These are phyloP conservation scores for Diplazon laetatorius DNA, from an alignment of 2,888 invertebrate species.

Conservation along the genomic window DNA sequence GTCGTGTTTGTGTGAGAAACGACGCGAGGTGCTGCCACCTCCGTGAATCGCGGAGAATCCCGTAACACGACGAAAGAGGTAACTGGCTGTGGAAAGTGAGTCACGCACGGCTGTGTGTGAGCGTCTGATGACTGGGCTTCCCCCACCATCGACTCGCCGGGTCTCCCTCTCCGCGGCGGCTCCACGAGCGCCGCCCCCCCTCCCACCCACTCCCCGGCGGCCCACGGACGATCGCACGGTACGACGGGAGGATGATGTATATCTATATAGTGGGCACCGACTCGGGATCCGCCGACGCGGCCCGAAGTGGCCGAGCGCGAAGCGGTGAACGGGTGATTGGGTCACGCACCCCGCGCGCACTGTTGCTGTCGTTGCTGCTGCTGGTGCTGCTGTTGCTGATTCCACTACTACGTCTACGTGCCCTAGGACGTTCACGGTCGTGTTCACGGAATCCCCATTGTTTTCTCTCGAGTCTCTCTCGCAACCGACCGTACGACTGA, in stretches of 20 bases:
- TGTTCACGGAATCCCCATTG: conserved; percentile 76
- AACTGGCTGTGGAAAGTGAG: conserved; percentile 73
- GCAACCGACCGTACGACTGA: conserved; percentile 24
- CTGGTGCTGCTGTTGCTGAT: conserved; percentile 11
- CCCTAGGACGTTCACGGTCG: conserved; percentile 80
- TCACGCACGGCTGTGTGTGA: conserved; percentile 74
- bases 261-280: conserved; percentile 30
- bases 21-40: conserved; percentile 74
- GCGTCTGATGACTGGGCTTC: conserved; percentile 69
- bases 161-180: conserved; percentile 72
- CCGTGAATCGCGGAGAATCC: conserved; percentile 73
- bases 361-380: conserved; percentile 21
- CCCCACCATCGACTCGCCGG: conserved; percentile 64
- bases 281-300: conserved; percentile 39
- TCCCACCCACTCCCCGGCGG: conserved; percentile 77
- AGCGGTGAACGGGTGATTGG: conserved; percentile 79
- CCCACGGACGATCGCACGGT: conserved; percentile 36
- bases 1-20: conserved; percentile 2
- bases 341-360: conserved; percentile 80
- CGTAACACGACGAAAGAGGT: conserved; percentile 64
- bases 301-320: conserved; percentile 60
- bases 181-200: conserved; percentile 13
- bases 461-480: conserved; percentile 61
- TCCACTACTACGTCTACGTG: conserved; percentile 69
- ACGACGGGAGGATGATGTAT: conserved; percentile 28